phyloP scores from a whole-genome alignment of 2,113 vertebrate genomes.

The Psettodes erumei region DNA sequence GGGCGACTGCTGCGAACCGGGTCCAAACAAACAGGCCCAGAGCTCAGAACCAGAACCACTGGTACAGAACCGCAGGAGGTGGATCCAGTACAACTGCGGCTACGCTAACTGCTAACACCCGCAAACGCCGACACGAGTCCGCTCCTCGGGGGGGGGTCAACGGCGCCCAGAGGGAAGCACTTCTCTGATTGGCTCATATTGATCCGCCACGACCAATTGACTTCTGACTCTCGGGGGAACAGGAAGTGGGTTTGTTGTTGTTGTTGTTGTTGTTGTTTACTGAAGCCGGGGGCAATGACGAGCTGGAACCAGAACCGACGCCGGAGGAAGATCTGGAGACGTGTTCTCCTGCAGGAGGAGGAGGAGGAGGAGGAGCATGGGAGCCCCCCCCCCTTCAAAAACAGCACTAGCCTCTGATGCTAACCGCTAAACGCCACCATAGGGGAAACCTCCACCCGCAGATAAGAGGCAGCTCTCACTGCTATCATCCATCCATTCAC shows the following conservation, averaged over 20 bases:
- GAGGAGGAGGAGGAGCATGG: constrained; percentile 35
- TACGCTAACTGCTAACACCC: no score
- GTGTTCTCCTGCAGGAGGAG: no score
- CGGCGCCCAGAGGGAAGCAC: background rate
- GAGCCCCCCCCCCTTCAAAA: constrained; percentile 37
- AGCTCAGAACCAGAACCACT: no score
- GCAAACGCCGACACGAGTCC: no score
- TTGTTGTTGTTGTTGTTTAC: no score
- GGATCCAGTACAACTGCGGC: no score
- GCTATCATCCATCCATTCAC: background rate
- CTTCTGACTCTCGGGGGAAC: background rate
- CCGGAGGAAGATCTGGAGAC: constrained; percentile 29
- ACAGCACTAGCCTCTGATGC: constrained; percentile 20
- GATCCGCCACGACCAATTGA: no score
- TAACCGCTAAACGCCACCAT: constrained; percentile 34
- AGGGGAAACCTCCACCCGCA: constrained; percentile 27
- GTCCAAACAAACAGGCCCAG: no score
- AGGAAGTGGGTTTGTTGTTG: background rate
- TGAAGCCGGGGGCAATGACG: background rate
- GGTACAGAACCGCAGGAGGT: no score
- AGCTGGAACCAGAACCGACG: background rate
- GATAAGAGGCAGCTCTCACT: constrained; percentile 40
- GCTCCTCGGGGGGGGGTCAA: no score
- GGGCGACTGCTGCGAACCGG: no score
- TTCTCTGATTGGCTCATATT: constrained; percentile 24